These are phyloP conservation scores for Oreochromis tanganicae DNA, from an alignment of 2,113 vertebrate species.

Conservation along the genomic window DNA sequence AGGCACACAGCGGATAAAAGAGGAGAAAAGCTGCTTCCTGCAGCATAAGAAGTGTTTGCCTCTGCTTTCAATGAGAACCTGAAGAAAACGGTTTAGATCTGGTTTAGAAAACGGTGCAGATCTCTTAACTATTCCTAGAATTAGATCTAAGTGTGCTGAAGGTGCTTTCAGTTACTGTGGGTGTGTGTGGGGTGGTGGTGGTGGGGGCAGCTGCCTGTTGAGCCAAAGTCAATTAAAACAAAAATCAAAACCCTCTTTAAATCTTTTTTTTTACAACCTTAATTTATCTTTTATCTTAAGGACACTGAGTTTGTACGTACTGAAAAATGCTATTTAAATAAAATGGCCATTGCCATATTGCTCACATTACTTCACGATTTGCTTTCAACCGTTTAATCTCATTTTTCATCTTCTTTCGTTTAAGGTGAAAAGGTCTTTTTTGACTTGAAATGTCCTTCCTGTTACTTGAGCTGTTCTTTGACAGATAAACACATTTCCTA, in stretches of 20 bases:
- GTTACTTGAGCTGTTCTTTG: neutral
- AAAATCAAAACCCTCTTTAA: neutral
- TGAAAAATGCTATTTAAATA: neutral
- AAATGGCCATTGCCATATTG: neutral
- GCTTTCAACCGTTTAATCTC: neutral
- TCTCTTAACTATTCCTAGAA: neutral
- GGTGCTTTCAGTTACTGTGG: neutral
- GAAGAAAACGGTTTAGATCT: slow-evolving; percentile 5
- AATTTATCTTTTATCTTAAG: neutral
- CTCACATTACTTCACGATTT: neutral
- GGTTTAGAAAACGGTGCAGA: neutral
- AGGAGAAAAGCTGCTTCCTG: slow-evolving; percentile 50
- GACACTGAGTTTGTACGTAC: neutral
- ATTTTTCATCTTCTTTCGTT: neutral
- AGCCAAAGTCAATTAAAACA: neutral
- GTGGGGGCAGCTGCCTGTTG: neutral
- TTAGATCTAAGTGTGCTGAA: neutral
- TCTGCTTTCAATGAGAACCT: slow-evolving; percentile 28
- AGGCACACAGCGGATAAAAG: slow-evolving; percentile 1
- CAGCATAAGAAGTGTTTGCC: slow-evolving; percentile 21
- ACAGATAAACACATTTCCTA: neutral
- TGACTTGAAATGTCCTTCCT: neutral
- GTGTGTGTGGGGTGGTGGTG: neutral
- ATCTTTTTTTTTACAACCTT: neutral
- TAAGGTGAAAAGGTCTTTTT: neutral